Evolutionary conservation across 37 sponge, comb jelly and placozoan genomes (phyloP).

Genomic region (Agelas oroides): DNA sequence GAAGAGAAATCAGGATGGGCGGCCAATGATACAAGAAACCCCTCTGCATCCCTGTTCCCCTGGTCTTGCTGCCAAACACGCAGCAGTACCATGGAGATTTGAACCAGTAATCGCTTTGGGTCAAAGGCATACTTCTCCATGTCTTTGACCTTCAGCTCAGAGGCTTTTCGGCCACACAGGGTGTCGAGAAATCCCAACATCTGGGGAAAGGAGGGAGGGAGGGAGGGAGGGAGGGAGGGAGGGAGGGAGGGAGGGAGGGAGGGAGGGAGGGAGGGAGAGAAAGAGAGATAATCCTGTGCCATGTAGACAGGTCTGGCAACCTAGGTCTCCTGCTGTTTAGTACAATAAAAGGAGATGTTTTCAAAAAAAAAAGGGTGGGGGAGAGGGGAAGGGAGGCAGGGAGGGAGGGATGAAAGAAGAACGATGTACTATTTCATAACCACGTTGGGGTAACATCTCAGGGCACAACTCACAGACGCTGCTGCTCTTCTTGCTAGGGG

Average conservation of each 20-base stretch:
- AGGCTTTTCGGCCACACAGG: slow-evolving; percentile 80
- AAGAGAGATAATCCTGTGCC: no score
- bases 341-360: no score
- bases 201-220: slow-evolving; percentile 11
- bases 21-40: slow-evolving; percentile 54
- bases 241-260: no score
- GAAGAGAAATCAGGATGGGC: slow-evolving; percentile 76
- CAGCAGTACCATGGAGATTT: slow-evolving; percentile 52
- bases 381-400: no score
- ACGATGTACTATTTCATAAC: no score
- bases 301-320: no score
- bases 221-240: neutral
- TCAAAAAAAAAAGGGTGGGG: no score
- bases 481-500: slow-evolving; percentile 67
- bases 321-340: no score
- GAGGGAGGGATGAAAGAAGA: no score
- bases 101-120: slow-evolving; percentile 52
- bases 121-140: slow-evolving; percentile 76
- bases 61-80: slow-evolving; percentile 51
- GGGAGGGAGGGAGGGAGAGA: no score
- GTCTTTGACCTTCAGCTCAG: slow-evolving; percentile 77
- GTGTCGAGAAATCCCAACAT: slow-evolving; percentile 80
- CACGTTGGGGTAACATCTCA: no score
- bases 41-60: neutral
- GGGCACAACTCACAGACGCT: slow-evolving; percentile 68